Evolutionary conservation across 2,888 invertebrate species (phyloP).

Genomic region (Sicus ferrugineus): DNA sequence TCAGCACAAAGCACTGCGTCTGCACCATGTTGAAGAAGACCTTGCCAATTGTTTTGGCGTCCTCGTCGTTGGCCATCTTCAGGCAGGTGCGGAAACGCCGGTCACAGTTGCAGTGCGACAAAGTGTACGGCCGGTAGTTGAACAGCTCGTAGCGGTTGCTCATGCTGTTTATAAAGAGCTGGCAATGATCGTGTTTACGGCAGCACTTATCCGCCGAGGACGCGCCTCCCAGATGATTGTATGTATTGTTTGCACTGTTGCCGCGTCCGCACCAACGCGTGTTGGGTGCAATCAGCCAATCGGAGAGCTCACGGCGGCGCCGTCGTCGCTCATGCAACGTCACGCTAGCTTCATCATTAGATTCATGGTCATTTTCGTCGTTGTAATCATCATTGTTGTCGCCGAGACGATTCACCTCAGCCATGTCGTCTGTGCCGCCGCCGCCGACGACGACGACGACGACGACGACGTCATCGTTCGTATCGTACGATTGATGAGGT

Average conservation of each 20-base stretch:
- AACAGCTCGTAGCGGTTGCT: slow-evolving; percentile 84
- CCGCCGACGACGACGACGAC: too few relatives aligned
- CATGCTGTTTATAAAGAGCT: slow-evolving; percentile 83
- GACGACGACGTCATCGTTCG: slow-evolving; percentile 44
- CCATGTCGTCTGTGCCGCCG: slow-evolving; percentile 15
- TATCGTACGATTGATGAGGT: slow-evolving; percentile 52
- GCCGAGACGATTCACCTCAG: background rate
- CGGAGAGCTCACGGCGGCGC: slow-evolving; percentile 63
- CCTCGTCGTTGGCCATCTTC: slow-evolving; percentile 84
- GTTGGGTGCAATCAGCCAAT: slow-evolving; percentile 83
- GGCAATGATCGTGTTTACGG: slow-evolving; percentile 87
- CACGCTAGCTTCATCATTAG: slow-evolving; percentile 2
- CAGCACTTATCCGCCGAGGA: slow-evolving; percentile 87
- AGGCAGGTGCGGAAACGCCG: slow-evolving; percentile 90
- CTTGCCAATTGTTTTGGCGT: slow-evolving; percentile 89
- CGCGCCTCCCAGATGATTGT: slow-evolving; percentile 85
- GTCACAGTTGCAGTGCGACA: slow-evolving; percentile 93
- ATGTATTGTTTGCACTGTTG: slow-evolving; percentile 75
- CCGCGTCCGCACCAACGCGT: slow-evolving; percentile 96
- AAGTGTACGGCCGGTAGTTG: slow-evolving; percentile 88
- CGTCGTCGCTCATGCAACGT: slow-evolving; percentile 44
- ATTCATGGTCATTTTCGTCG: background rate
- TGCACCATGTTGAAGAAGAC: slow-evolving; percentile 96
- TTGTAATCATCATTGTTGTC: slow-evolving; percentile 23
- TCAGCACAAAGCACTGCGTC: slow-evolving; percentile 89